A percentile compares a stretch with the other conserved stretches of the same genome.
These are phyloP conservation scores for Ceratoteleas bidentatus DNA, from an alignment of 1,140 invertebrate genomes.

Conservation along the genomic window DNA sequence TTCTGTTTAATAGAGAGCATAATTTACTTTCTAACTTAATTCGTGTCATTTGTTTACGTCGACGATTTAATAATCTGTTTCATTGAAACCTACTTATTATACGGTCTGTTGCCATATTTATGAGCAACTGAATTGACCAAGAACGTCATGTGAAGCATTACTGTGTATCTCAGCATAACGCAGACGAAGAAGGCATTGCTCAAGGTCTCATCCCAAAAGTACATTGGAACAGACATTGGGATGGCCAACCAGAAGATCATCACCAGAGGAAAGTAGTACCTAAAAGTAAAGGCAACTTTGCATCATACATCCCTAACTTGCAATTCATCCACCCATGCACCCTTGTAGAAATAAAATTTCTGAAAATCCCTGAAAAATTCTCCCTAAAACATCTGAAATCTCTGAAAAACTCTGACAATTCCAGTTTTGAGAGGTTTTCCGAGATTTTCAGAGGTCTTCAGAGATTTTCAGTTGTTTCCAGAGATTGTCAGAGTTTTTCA, in stretches of 20 bases:
- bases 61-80: too few species aligned
- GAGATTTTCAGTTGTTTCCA: too few species aligned
- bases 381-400: too few species aligned
- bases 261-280: slow-evolving; percentile 92
- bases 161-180: slow-evolving; percentile 91
- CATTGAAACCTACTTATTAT: slow-evolving; percentile 87
- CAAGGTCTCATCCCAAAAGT: slow-evolving; percentile 91
- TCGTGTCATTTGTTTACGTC: too few species aligned
- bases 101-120: slow-evolving; percentile 94
- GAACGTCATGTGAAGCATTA: slow-evolving; percentile 97
- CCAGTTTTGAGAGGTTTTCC: too few species aligned
- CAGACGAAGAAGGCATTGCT: slow-evolving; percentile 90
- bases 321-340: not conserved
- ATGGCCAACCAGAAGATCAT: slow-evolving; percentile 91
- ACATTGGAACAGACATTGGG: slow-evolving; percentile 91
- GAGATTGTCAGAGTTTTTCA: too few species aligned
- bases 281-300: slow-evolving; percentile 74
- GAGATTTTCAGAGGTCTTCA: too few species aligned
- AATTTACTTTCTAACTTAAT: not conserved
- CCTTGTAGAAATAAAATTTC: too few species aligned
- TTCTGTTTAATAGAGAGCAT: not conserved
- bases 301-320: not conserved
- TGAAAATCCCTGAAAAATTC: too few species aligned
- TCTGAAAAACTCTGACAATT: too few species aligned
- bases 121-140: slow-evolving; percentile 97